A percentile compares a stretch with the other conserved stretches of the same genome.
Evolutionary conservation across 2,888 invertebrate species (phyloP).

Genomic region (Tenthredo notha): DNA sequence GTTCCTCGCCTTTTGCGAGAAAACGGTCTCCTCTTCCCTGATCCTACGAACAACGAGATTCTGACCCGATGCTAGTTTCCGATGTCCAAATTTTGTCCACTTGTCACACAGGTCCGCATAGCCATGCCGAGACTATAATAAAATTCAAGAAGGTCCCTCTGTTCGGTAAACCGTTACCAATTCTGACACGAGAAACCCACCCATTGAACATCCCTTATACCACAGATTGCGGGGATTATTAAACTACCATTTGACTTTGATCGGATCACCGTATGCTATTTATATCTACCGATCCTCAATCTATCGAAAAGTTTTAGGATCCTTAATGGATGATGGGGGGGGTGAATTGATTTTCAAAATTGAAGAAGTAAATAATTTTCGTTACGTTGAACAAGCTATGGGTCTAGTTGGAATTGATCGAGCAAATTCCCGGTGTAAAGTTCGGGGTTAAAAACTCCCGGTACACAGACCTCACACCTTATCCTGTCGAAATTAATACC

Average conservation of each 20-base stretch:
- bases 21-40: neutral
- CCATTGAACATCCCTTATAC: conserved; percentile 14
- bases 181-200: conserved; percentile 19
- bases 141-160: conserved; percentile 17
- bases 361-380: neutral
- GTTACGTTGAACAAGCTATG: neutral
- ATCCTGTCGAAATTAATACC: conserved; percentile 51
- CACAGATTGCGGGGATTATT: conserved; percentile 26
- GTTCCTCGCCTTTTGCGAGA: conserved; percentile 62
- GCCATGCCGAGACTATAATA: neutral
- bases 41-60: neutral
- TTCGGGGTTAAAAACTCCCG: neutral
- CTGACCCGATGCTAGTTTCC: conserved; percentile 56
- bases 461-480: conserved; percentile 55
- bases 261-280: conserved; percentile 21
- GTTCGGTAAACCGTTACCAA: conserved; percentile 8
- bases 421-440: conserved; percentile 7
- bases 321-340: neutral
- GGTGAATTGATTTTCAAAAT: neutral
- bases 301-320: neutral
- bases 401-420: conserved; percentile 15
- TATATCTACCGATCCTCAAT: neutral
- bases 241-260: conserved; percentile 19
- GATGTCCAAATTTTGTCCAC: conserved; percentile 53
- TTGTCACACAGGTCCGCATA: conserved; percentile 11